Evolutionary conservation across 2,888 invertebrate genomes (phyloP).

Genomic region (Fragum fragum): DNA sequence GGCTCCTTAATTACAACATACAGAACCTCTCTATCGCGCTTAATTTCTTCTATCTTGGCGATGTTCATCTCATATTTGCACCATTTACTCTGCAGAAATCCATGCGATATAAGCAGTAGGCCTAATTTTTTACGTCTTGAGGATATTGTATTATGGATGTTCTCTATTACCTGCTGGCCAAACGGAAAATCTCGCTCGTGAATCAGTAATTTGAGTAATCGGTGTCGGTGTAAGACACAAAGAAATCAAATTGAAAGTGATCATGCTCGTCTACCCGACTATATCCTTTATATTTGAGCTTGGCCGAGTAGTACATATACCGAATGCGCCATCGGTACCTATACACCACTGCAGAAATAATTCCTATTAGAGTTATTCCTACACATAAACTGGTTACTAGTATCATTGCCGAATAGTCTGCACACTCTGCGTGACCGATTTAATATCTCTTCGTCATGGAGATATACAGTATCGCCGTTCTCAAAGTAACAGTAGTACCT

Average conservation of each 20-base stretch:
- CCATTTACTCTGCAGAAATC: constrained; percentile 59
- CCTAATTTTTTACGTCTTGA: constrained; percentile 42
- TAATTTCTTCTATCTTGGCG: constrained; percentile 10
- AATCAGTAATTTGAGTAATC: constrained; percentile 47
- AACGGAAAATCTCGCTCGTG: constrained; percentile 57
- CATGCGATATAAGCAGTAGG: constrained; percentile 48
- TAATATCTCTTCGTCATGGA: background rate
- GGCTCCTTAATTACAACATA: constrained; percentile 1
- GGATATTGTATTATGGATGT: constrained; percentile 54
- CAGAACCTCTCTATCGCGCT: background rate
- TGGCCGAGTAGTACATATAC: constrained; percentile 56
- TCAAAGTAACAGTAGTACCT: constrained; percentile 9
- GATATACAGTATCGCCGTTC: background rate
- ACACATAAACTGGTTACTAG: constrained; percentile 3
- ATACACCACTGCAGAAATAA: constrained; percentile 26
- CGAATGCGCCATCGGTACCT: constrained; percentile 55
- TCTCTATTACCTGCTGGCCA: constrained; percentile 51
- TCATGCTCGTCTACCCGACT: constrained; percentile 22
- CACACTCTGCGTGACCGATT: background rate
- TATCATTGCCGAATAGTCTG: background rate
- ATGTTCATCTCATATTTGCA: constrained; percentile 38
- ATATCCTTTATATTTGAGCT: constrained; percentile 32
- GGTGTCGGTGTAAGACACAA: constrained; percentile 56
- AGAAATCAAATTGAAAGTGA: constrained; percentile 18
- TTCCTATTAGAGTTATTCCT: background rate